Evolutionary conservation across 2,888 invertebrate genomes (phyloP).

Genomic region (Perizoma affinitatum): DNA sequence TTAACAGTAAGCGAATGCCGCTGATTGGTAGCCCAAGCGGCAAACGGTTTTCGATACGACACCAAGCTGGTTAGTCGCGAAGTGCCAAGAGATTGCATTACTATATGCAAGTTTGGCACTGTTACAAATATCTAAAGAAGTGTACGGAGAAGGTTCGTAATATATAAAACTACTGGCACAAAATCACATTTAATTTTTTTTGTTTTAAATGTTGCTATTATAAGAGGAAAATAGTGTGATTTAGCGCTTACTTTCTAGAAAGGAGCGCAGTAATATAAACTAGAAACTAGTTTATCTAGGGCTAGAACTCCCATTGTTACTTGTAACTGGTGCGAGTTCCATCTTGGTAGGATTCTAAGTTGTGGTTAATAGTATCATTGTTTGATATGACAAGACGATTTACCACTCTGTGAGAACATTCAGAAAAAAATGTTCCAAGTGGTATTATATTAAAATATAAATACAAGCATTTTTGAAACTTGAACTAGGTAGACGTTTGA

Average conservation of each 20-base stretch:
- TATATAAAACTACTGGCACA: neutral
- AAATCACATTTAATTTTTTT: neutral
- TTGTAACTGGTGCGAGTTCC: conserved; percentile 6
- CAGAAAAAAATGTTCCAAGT: too few relatives aligned
- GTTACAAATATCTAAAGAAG: conserved; percentile 23
- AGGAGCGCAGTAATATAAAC: conserved; percentile 1
- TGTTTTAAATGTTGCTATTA: too few relatives aligned
- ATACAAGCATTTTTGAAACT: too few relatives aligned
- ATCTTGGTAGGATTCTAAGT: conserved; percentile 32
- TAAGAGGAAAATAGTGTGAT: neutral
- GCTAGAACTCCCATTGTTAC: conserved; percentile 5
- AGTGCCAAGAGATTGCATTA: conserved; percentile 19
- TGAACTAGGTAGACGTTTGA: too few relatives aligned
- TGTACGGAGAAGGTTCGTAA: conserved; percentile 6
- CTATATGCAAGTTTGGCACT: conserved; percentile 18
- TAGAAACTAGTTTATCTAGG: conserved; percentile 7
- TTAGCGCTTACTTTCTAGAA: neutral
- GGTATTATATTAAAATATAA: too few relatives aligned
- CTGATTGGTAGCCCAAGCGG: neutral
- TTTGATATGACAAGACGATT: too few relatives aligned
- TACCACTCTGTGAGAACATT: too few relatives aligned
- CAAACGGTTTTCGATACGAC: conserved; percentile 24
- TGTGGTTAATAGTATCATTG: too few relatives aligned
- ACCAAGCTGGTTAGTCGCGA: conserved; percentile 23
- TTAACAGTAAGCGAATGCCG: too few relatives aligned